These are phyloP conservation scores for Calcarius ornatus DNA, from an alignment of 2,113 vertebrate species.

Conservation along the genomic window DNA sequence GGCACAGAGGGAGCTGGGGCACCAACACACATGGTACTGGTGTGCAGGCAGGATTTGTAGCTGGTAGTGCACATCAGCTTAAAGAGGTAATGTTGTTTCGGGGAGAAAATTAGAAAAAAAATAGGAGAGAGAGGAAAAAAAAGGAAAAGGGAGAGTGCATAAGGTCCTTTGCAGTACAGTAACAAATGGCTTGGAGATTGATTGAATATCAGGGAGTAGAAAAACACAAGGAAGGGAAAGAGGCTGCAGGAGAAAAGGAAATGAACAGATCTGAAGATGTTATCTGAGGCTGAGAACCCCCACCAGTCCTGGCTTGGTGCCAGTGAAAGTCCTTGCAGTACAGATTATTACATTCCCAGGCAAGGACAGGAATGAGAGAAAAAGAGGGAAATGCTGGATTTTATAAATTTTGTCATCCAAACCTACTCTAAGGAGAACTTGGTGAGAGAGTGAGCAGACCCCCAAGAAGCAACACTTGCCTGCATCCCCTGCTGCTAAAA, in stretches of 20 bases:
- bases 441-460: neutral
- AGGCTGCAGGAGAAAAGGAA: neutral
- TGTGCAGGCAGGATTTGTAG: neutral
- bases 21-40: accelerated
- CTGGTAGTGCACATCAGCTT: neutral
- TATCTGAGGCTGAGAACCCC: neutral
- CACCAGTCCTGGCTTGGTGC: neutral
- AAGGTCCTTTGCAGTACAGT: neutral
- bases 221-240: neutral
- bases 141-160: neutral
- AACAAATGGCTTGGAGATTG: neutral
- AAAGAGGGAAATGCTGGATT: neutral
- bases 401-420: neutral
- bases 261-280: neutral
- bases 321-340: neutral
- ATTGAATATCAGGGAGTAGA: neutral
- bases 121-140: neutral
- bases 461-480: neutral
- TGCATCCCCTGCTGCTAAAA: neutral
- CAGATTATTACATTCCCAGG: neutral
- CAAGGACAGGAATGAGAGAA: neutral
- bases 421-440: neutral
- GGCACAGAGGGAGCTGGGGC: neutral
- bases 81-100: neutral
- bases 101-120: neutral